Conservation (phyloP, 1,140 invertebrate species). For the Hirudo medicinalis region DNA sequence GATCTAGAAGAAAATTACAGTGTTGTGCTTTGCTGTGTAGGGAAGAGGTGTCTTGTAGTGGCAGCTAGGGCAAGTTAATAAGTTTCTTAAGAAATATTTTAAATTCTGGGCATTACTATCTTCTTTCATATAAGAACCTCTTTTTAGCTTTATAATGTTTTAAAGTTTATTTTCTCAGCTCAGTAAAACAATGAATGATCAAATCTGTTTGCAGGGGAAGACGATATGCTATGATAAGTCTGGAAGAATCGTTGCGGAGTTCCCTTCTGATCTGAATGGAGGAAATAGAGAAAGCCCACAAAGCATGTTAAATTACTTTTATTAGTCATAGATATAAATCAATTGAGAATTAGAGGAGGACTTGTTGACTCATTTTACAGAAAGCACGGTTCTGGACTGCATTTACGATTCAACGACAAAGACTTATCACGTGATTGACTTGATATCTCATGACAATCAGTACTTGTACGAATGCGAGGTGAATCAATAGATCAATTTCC, state of each 20-base stretch:
- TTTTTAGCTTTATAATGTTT: neutral
- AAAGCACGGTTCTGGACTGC: neutral
- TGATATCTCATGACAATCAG: neutral
- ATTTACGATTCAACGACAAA: neutral
- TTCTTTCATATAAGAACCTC: too few relatives aligned
- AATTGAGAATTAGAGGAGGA: too few relatives aligned
- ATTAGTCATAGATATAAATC: too few relatives aligned
- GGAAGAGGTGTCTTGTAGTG: slow-evolving; percentile 61
- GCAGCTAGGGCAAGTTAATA: slow-evolving; percentile 45
- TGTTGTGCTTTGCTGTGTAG: slow-evolving; percentile 67
- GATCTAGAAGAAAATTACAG: slow-evolving; percentile 60
- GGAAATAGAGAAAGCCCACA: too few relatives aligned
- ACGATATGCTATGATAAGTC: neutral
- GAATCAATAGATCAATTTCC: neutral
- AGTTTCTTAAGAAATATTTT: neutral
- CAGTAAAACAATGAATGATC: neutral
- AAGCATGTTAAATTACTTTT: too few relatives aligned
- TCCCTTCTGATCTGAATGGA: too few relatives aligned
- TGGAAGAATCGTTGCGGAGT: too few relatives aligned
- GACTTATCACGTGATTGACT: neutral
- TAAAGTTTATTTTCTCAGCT: neutral
- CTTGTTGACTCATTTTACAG: too few relatives aligned
- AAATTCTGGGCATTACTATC: neutral
- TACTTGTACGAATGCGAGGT: neutral
- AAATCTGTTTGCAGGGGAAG: neutral